These are phyloP conservation scores for Atopsyche davidsoni DNA, from an alignment of 1,140 invertebrate genomes.

Conservation along the genomic window DNA sequence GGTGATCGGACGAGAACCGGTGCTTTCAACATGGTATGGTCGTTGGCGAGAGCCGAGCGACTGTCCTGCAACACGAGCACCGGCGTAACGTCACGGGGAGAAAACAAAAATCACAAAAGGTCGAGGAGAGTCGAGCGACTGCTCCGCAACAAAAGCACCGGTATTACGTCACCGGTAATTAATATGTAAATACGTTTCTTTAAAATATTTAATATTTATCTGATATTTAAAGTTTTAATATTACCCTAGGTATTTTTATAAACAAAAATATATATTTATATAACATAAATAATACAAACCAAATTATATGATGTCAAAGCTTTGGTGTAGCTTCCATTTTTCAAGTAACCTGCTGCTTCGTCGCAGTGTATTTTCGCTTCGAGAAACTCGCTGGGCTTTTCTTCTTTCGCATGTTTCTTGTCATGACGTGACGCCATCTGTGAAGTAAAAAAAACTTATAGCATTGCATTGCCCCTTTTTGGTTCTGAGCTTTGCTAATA, in stretches of 20 bases:
- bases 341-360: conserved; percentile 64
- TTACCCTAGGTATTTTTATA: conserved; percentile 10
- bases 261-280: conserved; percentile 8
- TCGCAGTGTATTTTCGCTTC: conserved; percentile 57
- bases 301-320: conserved; percentile 59
- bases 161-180: too few species aligned
- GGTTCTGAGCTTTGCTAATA: too few species aligned
- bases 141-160: too few species aligned
- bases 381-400: conserved; percentile 43
- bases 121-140: too few species aligned
- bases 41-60: too few species aligned
- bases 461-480: too few species aligned
- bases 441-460: background rate
- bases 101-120: too few species aligned
- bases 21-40: conserved; percentile 27
- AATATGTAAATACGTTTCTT: too few species aligned
- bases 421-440: conserved; percentile 23
- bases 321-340: conserved; percentile 61
- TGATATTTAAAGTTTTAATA: too few species aligned
- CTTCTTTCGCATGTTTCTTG: conserved; percentile 40
- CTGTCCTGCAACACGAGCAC: too few species aligned
- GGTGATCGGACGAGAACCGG: conserved; percentile 30
- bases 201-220: too few species aligned
- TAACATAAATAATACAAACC: conserved; percentile 43
- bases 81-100: too few species aligned